Evolutionary conservation across 2,113 vertebrate species (phyloP), one percentile per base, ranked within the genome.

Genomic region (Sinosuthora webbiana): DNA sequence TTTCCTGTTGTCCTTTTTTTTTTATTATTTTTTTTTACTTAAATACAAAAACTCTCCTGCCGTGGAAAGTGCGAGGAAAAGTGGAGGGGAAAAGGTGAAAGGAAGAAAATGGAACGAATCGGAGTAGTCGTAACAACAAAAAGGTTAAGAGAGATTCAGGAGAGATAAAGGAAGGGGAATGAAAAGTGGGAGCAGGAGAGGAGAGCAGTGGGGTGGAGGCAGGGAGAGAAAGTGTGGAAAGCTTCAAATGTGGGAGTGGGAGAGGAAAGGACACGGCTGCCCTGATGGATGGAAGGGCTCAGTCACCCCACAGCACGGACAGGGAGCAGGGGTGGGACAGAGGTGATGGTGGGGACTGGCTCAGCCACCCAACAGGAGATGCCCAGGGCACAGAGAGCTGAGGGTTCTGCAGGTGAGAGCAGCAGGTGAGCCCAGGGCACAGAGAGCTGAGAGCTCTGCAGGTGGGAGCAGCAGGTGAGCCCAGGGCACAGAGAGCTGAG

Each of bases 271-370:
- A 8, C 53, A 78, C 69, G 41, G 42, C 7, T 11, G 25, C 13
- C 4, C 71, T 47, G 57, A 3, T 7, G 31, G 65, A 14, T 45
- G 53, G 42, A 39, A 22, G 47, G 50, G 19, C 19, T 62, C 50
- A 52, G 59, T 1, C 35, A 59, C 2, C 41, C n/a, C 11, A 7
- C n/a, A 44, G 76, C 4, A 1, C 13, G 7, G 2, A 0, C 3
- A 31, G 50, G 63, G 33, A 87, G 15, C 35, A 47, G 14, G 1
- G 33, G 45, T 19, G 57, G 35, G 71, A 41, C 35, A 64, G 59
- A 18, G 8, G 47, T 21, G 37, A 1, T 15, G 60, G 5, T 19
- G 37, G 20, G n/a, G 9, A 16, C 7, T 11, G 70, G 31, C n/a
- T 57, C 41, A 15, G 22, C 6, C 41, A 11, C 9, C 47, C 5